A percentile compares a stretch with the other conserved stretches of the same genome.
These are phyloP conservation scores for Chaetogeoica ovagalla DNA, from an alignment of 2,888 invertebrate species.

Conservation along the genomic window DNA sequence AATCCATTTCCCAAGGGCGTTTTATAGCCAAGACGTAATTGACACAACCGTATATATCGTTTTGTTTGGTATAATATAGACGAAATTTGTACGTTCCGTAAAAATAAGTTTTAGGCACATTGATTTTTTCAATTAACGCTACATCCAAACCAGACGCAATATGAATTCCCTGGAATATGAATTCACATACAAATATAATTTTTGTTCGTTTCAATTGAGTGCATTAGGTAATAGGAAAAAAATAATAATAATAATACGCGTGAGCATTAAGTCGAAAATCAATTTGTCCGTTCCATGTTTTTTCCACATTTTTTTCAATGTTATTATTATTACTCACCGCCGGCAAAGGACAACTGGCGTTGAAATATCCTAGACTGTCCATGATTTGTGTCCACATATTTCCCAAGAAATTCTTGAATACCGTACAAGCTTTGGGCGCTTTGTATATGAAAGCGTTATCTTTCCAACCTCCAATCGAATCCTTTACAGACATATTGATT, in stretches of 20 bases:
- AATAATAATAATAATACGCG: too few relatives aligned
- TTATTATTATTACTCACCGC: not conserved
- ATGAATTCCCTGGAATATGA: not conserved
- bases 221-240: too few relatives aligned
- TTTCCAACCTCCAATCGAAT: not conserved
- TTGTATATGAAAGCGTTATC: not conserved
- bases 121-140: not conserved
- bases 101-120: not conserved
- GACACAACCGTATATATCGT: too few relatives aligned
- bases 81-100: conserved; percentile 1
- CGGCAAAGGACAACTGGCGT: not conserved
- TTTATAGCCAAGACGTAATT: too few relatives aligned
- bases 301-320: too few relatives aligned
- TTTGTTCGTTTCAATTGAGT: too few relatives aligned
- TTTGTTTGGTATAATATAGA: not conserved
- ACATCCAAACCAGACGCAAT: not conserved
- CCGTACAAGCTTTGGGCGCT: not conserved
- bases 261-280: too few relatives aligned
- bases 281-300: too few relatives aligned
- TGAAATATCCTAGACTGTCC: not conserved
- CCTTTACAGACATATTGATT: not conserved
- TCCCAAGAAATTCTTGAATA: not conserved
- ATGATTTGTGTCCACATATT: not conserved
- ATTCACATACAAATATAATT: not conserved
- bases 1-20: too few relatives aligned